Percentiles rank a stretch among this genome's conserved stretches.
Conservation (phyloP, 1,140 invertebrate genomes). For the Ctenoplectra terminalis region DNA sequence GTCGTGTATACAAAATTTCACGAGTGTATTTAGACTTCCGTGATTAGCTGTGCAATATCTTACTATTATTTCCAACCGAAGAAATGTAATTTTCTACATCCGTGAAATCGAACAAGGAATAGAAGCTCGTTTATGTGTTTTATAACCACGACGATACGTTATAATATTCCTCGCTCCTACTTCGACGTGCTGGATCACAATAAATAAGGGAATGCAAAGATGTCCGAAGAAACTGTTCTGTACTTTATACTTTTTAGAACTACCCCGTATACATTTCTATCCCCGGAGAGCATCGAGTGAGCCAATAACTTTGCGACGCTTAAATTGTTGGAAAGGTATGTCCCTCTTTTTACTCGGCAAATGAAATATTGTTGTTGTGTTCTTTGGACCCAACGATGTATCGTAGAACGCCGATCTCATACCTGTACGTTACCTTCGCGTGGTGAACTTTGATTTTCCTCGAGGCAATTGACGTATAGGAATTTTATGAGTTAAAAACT, state of each 20-base stretch:
- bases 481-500: constrained; percentile 9
- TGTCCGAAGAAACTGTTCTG: neutral
- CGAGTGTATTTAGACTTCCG: too few species aligned
- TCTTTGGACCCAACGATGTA: neutral
- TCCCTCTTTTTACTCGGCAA: constrained; percentile 9
- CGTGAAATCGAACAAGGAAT: too few species aligned
- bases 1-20: too few species aligned
- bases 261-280: constrained; percentile 19
- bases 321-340: constrained; percentile 10
- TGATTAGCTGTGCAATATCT: too few species aligned
- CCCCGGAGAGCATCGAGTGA: neutral
- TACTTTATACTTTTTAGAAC: neutral
- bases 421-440: neutral
- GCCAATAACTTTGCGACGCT: constrained; percentile 21
- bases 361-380: constrained; percentile 25
- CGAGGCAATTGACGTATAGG: neutral
- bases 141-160: too few species aligned
- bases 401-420: neutral
- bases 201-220: neutral
- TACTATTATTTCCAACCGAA: too few species aligned
- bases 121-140: too few species aligned
- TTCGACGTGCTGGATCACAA: neutral
- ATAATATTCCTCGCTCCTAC: too few species aligned
- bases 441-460: constrained; percentile 2
- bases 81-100: too few species aligned